phyloP scores from a whole-genome alignment of 2,888 invertebrate genomes.

The Apeira syringaria region DNA sequence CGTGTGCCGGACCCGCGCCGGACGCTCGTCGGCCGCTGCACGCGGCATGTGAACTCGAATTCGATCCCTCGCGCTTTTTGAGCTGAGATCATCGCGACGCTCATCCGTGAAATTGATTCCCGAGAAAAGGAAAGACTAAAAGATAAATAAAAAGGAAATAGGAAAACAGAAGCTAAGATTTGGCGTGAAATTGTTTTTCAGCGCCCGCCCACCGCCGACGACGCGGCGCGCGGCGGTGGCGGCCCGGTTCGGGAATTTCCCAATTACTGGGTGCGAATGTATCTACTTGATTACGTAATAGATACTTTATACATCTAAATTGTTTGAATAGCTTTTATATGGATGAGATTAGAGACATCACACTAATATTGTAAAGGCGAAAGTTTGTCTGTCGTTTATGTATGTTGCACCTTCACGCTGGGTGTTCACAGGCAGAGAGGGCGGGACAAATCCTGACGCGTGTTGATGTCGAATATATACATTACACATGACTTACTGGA shows the following conservation, averaged over 20 bases:
- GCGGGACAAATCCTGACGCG: no score
- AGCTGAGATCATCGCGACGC: constrained; percentile 81
- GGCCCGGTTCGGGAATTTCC: constrained; percentile 77
- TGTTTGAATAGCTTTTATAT: constrained; percentile 25
- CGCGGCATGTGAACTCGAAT: constrained; percentile 22
- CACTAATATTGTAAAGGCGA: no score
- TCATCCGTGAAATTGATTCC: constrained; percentile 84
- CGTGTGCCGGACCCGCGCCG: constrained; percentile 33
- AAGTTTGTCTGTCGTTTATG: no score
- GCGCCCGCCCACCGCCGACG: constrained; percentile 66
- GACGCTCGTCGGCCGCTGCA: constrained; percentile 26
- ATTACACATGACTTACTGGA: no score
- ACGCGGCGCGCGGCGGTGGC: constrained; percentile 52
- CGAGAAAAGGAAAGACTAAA: constrained; percentile 81
- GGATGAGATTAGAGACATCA: no score
- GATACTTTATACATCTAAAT: constrained; percentile 44
- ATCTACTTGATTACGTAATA: constrained; percentile 72
- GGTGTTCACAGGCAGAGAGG: no score
- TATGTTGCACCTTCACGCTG: no score
- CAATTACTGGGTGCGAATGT: constrained; percentile 80
- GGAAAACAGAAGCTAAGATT: constrained; percentile 84
- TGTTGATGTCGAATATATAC: no score
- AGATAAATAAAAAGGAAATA: constrained; percentile 84
- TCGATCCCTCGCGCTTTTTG: constrained; percentile 70
- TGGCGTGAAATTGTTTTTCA: constrained; percentile 84